Base-by-base conservation (phyloP, 2,888 invertebrate species). In the Lamproptera curius region DNA sequence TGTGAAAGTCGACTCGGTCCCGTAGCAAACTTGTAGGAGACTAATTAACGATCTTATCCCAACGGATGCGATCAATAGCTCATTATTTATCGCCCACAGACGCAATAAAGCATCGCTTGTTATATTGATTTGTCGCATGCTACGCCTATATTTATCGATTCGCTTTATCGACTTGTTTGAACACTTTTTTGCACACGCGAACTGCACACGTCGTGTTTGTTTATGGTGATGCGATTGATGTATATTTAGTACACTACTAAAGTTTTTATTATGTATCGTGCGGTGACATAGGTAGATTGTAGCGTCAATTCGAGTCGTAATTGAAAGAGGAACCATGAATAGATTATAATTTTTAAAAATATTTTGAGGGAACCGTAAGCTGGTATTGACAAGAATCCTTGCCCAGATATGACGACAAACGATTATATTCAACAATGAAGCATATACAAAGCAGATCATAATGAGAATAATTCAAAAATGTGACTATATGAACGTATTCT, bases 1-100 rank as follows among this genome's bases (percentile, higher is more conserved):
- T n/a, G 31, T 3, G 31, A 31, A 31, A 42, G 37, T 15, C 47
- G 40, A n/a, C n/a, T n/a, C 46, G 13, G 20, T 26, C 41, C 34
- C 34, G 34, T 42, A 42, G 34, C 35, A 46, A 26, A n/a, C 26
- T 34, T 36, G 45, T 46, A 16, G 46, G 16, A n/a, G 31, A 42
- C 48, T 42, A 48, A 48, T 48, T 48, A 48, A 48, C 36, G 38
- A 48, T 42, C 38, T 48, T 42, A 42, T 48, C 48, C 48, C 48
- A 16, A 37, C 48, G 47, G 47, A 47, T 47, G 47, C 38, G 48
- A 42, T 48, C 46, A 46, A 38, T 42, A 48, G 20, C 37, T 38
- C 38, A 38, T 48, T 42, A 42, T 42, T 48, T 42, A 48, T 48
- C 34, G 38, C 23, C 38, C 37, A 26, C 26, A 33, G 48, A 48